Evolutionary conservation across 2,888 invertebrate species (phyloP).

Genomic region (Thereva nobilitata): DNA sequence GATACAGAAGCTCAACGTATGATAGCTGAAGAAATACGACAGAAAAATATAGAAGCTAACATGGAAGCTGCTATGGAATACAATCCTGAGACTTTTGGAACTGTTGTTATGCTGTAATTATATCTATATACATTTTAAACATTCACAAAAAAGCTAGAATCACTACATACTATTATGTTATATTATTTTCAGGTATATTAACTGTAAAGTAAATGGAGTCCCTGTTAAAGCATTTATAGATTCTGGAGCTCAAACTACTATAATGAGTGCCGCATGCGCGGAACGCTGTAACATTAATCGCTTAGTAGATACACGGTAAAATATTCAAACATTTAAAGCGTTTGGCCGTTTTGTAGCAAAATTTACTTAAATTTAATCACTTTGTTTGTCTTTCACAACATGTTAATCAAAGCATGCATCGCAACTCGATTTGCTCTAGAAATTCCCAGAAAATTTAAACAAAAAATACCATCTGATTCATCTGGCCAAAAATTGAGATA

Average conservation of each 20-base stretch:
- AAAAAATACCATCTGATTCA: too few relatives aligned
- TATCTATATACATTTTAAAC: neutral
- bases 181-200: slow-evolving; percentile 68
- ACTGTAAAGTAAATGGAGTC: slow-evolving; percentile 94
- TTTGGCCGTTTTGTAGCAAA: too few relatives aligned
- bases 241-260: slow-evolving; percentile 96
- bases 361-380: too few relatives aligned
- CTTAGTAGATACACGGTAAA: slow-evolving; percentile 76
- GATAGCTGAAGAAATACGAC: slow-evolving; percentile 94
- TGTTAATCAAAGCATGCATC: too few relatives aligned
- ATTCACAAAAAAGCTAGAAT: neutral
- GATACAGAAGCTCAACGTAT: slow-evolving; percentile 92
- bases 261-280: slow-evolving; percentile 96
- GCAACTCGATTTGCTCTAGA: too few relatives aligned
- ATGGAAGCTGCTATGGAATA: slow-evolving; percentile 99
- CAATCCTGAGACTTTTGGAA: slow-evolving; percentile 97
- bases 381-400: too few relatives aligned
- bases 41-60: slow-evolving; percentile 95
- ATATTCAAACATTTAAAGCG: neutral
- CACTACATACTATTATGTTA: slow-evolving; percentile 11
- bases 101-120: slow-evolving; percentile 87
- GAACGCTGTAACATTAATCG: slow-evolving; percentile 92
- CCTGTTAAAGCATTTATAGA: slow-evolving; percentile 98
- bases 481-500: too few relatives aligned
- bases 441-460: too few relatives aligned